These are phyloP conservation scores for Drosophila birchii DNA, from an alignment of 2,888 invertebrate species.

Conservation along the genomic window DNA sequence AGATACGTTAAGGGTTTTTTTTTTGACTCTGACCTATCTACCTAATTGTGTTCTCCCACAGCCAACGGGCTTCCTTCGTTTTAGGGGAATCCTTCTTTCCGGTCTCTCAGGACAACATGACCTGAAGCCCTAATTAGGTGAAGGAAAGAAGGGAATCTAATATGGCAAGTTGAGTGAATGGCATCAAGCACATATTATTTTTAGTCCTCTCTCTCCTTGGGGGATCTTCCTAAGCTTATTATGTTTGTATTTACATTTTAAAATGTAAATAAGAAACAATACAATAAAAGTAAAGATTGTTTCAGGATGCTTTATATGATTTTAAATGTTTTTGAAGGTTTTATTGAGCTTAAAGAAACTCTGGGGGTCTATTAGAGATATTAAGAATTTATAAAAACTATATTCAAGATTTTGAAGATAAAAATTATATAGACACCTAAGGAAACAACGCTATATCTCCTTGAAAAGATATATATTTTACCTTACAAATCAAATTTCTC, in stretches of 20 bases:
- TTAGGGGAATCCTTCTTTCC: background rate
- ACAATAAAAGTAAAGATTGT: background rate
- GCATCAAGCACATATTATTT: conserved; percentile 12
- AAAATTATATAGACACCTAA: background rate
- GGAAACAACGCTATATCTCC: background rate
- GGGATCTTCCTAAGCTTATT: conserved; percentile 13
- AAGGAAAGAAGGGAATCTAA: conserved; percentile 46
- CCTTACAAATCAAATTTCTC: background rate
- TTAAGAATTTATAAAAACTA: too few species aligned
- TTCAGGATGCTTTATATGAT: too few species aligned
- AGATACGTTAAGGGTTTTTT: conserved; percentile 18
- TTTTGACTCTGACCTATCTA: background rate
- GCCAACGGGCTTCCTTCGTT: conserved; percentile 3
- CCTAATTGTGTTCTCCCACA: conserved; percentile 19
- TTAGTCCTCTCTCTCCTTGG: background rate
- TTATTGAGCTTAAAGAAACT: background rate
- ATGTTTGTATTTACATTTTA: conserved; percentile 4
- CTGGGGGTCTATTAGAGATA: fast-evolving
- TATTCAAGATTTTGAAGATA: background rate
- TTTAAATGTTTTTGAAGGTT: too few species aligned
- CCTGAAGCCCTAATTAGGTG: conserved; percentile 62
- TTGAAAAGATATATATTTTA: background rate
- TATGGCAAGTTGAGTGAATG: conserved; percentile 44
- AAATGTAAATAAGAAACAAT: background rate
- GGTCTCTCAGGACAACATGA: conserved; percentile 11